Percentiles rank a stretch among this genome's conserved stretches.
phyloP scores from a whole-genome alignment of 2,113 vertebrate species.

The Melospiza melodia region DNA sequence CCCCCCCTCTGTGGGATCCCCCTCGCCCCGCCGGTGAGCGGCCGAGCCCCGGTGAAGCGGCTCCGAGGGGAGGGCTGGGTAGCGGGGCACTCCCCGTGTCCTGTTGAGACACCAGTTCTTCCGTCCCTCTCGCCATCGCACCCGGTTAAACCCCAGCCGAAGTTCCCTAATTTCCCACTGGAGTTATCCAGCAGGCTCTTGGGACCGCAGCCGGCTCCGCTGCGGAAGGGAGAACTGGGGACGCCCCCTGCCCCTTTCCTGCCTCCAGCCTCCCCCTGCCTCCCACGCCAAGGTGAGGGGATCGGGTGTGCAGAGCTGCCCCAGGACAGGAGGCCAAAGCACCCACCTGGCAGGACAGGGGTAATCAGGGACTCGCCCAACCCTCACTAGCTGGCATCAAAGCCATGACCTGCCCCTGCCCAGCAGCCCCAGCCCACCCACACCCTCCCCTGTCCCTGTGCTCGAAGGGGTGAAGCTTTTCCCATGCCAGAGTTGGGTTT shows the following conservation, averaged over 20 bases:
- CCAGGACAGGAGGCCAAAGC: not conserved
- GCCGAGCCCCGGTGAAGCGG: not conserved
- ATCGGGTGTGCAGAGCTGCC: not conserved
- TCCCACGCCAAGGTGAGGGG: not conserved
- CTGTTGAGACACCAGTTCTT: not conserved
- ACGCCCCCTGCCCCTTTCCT: accelerated
- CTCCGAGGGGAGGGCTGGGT: not conserved
- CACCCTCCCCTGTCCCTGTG: not conserved
- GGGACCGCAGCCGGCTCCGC: not conserved
- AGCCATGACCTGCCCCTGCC: not conserved
- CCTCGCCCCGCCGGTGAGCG: not conserved
- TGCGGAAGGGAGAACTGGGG: not conserved
- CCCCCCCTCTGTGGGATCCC: not conserved
- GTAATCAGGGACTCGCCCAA: not conserved
- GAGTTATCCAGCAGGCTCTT: not conserved
- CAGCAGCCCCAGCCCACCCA: not conserved
- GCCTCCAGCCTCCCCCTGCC: too few species aligned
- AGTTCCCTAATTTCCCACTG: not conserved
- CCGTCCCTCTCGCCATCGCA: too few species aligned
- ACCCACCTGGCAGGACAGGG: not conserved
- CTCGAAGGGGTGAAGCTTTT: not conserved
- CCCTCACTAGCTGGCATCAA: accelerated
- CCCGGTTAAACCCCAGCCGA: accelerated
- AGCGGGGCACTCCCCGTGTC: not conserved
- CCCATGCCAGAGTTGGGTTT: not conserved